Evolutionary conservation across 2,888 invertebrate species (phyloP).

Genomic region (Helleia helle): DNA sequence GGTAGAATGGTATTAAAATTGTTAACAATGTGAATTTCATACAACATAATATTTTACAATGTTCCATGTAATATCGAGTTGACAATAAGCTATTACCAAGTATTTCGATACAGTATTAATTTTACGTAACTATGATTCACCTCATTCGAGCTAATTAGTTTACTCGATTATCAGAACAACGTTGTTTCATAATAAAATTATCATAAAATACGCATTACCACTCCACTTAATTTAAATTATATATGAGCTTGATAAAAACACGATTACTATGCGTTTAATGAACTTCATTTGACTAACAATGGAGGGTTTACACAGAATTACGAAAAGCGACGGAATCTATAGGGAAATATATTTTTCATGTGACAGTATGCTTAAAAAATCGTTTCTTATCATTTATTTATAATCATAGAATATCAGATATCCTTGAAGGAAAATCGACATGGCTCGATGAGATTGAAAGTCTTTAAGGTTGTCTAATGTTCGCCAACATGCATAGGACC

Average conservation of each 20-base stretch:
- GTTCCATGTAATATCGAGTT: conserved; percentile 1
- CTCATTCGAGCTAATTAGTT: conserved; percentile 18
- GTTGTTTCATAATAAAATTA: conserved; percentile 19
- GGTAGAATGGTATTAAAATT: no score
- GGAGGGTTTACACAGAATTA: neutral
- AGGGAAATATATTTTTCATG: no score
- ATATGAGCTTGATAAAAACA: conserved; percentile 15
- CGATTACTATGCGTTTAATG: conserved; percentile 1
- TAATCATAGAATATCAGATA: no score
- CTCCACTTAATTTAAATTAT: conserved; percentile 15
- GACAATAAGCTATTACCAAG: conserved; percentile 13
- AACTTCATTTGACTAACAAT: conserved; percentile 1
- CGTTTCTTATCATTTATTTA: no score
- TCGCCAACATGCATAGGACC: no score
- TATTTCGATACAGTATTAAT: conserved; percentile 18
- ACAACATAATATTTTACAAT: no score
- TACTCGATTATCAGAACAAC: conserved; percentile 17
- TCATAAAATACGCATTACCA: conserved; percentile 22
- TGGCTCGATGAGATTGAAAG: no score
- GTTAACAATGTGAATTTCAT: no score
- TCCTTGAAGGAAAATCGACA: no score
- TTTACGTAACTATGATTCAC: conserved; percentile 18
- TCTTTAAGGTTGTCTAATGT: no score
- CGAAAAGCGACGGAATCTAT: neutral
- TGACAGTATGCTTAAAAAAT: no score